Evolutionary conservation across 1,140 invertebrate genomes (phyloP).

Genomic region (Heterodera carotae): DNA sequence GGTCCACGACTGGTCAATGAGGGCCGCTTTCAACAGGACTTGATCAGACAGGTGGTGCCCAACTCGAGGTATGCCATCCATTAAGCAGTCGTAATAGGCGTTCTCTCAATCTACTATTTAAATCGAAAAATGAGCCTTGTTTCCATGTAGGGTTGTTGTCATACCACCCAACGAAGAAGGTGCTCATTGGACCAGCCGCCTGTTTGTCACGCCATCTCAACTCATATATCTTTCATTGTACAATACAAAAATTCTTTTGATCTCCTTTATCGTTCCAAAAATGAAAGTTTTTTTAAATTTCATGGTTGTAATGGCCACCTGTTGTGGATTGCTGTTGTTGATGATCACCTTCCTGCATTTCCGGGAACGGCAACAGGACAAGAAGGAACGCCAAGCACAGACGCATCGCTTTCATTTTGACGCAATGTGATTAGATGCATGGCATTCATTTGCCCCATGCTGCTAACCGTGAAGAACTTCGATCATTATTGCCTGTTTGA

Average conservation of each 20-base stretch:
- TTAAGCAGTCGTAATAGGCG: no score
- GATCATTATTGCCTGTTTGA: background rate
- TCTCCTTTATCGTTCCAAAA: background rate
- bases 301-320: slow-evolving; percentile 70
- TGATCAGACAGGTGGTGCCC: slow-evolving; percentile 79
- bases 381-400: slow-evolving; percentile 72
- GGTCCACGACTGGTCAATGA: slow-evolving; percentile 69
- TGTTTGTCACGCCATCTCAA: slow-evolving; percentile 94
- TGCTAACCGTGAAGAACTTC: no score
- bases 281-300: background rate
- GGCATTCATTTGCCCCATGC: no score
- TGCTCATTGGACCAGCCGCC: slow-evolving; percentile 82
- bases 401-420: slow-evolving; percentile 55
- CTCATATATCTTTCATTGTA: slow-evolving; percentile 83
- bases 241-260: background rate
- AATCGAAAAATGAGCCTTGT: no score
- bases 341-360: slow-evolving; percentile 86
- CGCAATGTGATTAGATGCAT: slow-evolving; percentile 43
- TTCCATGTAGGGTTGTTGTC: slow-evolving; percentile 82
- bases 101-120: no score
- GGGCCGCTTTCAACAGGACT: slow-evolving; percentile 20
- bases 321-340: slow-evolving; percentile 80
- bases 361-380: slow-evolving; percentile 84
- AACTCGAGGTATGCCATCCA: slow-evolving; percentile 82
- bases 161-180: slow-evolving; percentile 82